phyloP scores from a whole-genome alignment of 2,113 vertebrate species.

The Chloropsis cyanopogon region DNA sequence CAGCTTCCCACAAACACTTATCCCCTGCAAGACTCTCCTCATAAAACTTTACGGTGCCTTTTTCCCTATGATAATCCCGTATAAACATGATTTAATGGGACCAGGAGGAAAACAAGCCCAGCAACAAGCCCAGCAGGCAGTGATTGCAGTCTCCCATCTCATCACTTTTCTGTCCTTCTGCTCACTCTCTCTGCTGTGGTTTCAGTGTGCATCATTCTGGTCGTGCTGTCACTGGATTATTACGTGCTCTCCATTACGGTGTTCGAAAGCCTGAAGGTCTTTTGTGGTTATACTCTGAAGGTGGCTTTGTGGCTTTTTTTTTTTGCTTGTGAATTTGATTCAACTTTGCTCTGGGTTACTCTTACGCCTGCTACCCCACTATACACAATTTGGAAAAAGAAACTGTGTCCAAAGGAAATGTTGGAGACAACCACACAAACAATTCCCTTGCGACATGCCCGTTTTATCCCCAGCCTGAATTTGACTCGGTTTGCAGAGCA shows the following conservation, averaged over 20 bases:
- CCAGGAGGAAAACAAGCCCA: neutral
- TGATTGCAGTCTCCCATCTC: neutral
- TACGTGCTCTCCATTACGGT: neutral
- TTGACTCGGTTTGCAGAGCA: neutral
- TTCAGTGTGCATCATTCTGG: neutral
- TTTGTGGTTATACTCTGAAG: neutral
- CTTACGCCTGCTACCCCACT: neutral
- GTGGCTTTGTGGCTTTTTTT: neutral
- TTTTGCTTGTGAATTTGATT: neutral
- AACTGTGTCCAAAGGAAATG: neutral
- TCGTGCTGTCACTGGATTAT: neutral
- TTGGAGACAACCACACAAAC: neutral
- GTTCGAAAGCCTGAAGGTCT: neutral
- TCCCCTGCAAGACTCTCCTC: neutral
- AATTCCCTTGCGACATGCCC: neutral
- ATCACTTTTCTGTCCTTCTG: neutral
- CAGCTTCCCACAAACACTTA: neutral
- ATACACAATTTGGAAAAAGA: neutral
- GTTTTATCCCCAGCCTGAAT: too few relatives aligned
- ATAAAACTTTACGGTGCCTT: neutral
- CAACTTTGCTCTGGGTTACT: neutral
- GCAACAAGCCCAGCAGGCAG: neutral
- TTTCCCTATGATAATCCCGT: neutral
- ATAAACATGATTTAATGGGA: neutral
- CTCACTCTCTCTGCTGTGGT: neutral